Evolutionary conservation across 1,140 invertebrate genomes (phyloP).

Genomic region (Acromyrmex echinatior): DNA sequence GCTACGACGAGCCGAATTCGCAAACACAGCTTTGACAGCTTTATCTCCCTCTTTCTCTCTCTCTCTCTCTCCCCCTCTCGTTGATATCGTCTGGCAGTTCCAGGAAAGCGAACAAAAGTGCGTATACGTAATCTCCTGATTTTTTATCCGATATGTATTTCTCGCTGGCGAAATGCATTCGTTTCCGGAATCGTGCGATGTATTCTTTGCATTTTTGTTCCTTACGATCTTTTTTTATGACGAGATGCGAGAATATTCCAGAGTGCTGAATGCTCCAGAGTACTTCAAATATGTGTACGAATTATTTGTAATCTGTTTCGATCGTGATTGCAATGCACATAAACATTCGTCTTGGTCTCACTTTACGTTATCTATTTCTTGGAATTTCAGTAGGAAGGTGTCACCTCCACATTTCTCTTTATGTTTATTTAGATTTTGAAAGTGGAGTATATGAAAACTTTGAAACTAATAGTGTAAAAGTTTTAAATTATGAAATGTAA

Average conservation of each 20-base stretch:
- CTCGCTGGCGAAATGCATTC: not conserved
- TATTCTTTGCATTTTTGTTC: not conserved
- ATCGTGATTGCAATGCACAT: not conserved
- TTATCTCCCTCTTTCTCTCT: not conserved
- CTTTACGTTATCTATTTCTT: not conserved
- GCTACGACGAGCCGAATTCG: slow-evolving; percentile 9
- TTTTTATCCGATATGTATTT: not conserved
- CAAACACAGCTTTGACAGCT: slow-evolving; percentile 15
- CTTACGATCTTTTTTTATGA: not conserved
- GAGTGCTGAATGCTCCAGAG: too few relatives aligned
- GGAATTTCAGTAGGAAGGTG: not conserved
- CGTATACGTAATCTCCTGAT: slow-evolving; percentile 15
- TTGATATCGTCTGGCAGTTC: slow-evolving; percentile 32
- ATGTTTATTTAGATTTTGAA: not conserved
- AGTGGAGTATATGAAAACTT: not conserved
- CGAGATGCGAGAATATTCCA: too few relatives aligned
- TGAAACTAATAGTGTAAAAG: not conserved
- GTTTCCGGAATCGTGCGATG: not conserved
- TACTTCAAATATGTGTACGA: not conserved
- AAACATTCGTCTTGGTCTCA: not conserved
- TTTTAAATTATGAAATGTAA: slow-evolving; percentile 10
- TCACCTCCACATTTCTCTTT: not conserved
- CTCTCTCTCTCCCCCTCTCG: not conserved
- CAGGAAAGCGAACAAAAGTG: slow-evolving; percentile 44
- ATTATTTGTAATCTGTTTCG: not conserved